These are phyloP conservation scores for Oncorhynchus mykiss DNA, from an alignment of 2,113 vertebrate species.

Conservation along the genomic window DNA sequence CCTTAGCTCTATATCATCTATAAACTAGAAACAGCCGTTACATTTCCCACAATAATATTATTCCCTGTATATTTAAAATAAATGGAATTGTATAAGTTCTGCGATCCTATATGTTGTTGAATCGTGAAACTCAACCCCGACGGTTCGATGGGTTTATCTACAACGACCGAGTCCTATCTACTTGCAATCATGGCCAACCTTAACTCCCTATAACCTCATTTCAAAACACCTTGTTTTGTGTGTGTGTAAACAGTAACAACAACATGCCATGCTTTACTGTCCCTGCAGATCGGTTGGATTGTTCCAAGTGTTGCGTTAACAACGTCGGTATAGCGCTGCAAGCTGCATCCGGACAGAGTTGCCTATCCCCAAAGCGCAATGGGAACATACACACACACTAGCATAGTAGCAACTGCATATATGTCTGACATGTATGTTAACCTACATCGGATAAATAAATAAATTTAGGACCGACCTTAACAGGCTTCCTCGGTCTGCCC, in stretches of 20 bases:
- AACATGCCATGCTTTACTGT: background rate
- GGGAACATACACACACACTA: background rate
- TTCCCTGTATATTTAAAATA: background rate
- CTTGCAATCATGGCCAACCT: background rate
- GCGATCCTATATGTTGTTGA: background rate
- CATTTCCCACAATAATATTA: background rate
- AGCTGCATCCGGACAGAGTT: background rate
- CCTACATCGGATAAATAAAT: background rate
- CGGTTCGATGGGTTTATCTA: background rate
- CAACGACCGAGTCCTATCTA: background rate
- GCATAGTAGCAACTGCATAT: conserved; percentile 11
- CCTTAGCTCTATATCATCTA: background rate
- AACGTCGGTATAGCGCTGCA: background rate
- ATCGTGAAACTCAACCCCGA: background rate
- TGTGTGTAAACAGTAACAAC: background rate
- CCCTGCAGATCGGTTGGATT: background rate
- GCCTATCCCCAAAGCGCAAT: conserved; percentile 5
- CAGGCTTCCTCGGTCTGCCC: conserved; percentile 92
- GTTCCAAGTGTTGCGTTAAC: background rate
- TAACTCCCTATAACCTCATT: background rate
- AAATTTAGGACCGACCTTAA: conserved; percentile 82
- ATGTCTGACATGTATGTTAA: background rate
- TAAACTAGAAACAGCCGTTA: background rate
- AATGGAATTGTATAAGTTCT: background rate
- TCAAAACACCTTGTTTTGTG: background rate